A percentile compares a stretch with the other conserved stretches of the same genome.
Conservation (phyloP, 2,888 invertebrate genomes). For the Atherix ibis region DNA sequence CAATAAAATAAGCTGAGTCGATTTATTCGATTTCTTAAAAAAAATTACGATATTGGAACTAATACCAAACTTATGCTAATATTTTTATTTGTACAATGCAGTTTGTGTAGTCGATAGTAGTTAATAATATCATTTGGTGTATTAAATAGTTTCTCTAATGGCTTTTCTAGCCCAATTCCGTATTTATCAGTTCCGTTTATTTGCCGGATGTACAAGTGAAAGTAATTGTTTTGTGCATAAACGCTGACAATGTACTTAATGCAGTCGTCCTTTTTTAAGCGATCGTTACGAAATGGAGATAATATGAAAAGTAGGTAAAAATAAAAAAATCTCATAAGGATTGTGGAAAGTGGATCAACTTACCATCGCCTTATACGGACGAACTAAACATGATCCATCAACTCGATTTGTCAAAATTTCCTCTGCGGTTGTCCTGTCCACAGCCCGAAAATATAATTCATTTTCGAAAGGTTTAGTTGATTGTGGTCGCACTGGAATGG, state of each 20-base stretch:
- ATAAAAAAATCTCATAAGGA: neutral
- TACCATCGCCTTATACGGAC: conserved; percentile 27
- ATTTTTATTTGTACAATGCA: conserved; percentile 28
- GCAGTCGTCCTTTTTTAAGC: conserved; percentile 20
- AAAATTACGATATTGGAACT: conserved; percentile 20
- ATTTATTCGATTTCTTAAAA: no score
- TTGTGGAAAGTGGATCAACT: neutral
- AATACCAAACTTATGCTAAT: conserved; percentile 21
- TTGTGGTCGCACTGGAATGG: conserved; percentile 1
- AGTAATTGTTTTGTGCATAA: conserved; percentile 24
- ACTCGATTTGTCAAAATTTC: conserved; percentile 22
- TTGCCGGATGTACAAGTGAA: conserved; percentile 28
- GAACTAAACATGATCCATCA: conserved; percentile 28
- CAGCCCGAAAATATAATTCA: conserved; percentile 25
- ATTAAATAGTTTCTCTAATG: conserved; percentile 23
- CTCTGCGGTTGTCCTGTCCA: conserved; percentile 25
- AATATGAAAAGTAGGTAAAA: conserved; percentile 3
- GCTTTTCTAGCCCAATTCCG: conserved; percentile 26
- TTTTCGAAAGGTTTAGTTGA: conserved; percentile 22
- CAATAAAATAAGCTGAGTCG: conserved; percentile 1
- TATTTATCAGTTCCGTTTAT: conserved; percentile 20
- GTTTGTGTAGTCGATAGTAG: conserved; percentile 23
- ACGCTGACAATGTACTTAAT: conserved; percentile 30
- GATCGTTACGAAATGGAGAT: conserved; percentile 1
- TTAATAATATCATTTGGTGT: conserved; percentile 29